Evolutionary conservation across 23 tunicate species (phyloP).

Genomic region (Ciona savignyi): DNA sequence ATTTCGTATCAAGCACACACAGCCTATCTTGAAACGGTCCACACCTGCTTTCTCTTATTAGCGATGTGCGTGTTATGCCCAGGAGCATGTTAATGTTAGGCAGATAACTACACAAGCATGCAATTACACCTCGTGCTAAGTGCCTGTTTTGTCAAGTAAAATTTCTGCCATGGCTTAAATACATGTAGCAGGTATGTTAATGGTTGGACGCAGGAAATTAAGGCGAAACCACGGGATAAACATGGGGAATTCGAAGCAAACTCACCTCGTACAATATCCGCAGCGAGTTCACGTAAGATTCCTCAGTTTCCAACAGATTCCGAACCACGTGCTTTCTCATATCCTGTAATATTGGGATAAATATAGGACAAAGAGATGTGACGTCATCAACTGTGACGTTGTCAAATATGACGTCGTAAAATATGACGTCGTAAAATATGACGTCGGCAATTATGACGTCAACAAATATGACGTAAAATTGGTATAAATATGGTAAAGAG

Average conservation of each 20-base stretch:
- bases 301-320: constrained; percentile 66
- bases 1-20: neutral
- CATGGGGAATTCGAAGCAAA: neutral
- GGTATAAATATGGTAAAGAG: too few species aligned
- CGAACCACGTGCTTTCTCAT: constrained; percentile 66
- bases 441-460: too few species aligned
- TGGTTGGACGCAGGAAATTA: neutral
- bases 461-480: too few species aligned
- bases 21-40: too few species aligned
- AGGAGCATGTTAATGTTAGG: neutral
- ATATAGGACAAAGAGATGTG: too few species aligned
- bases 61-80: neutral
- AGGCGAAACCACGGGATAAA: neutral
- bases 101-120: neutral
- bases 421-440: too few species aligned
- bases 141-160: neutral
- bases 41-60: neutral
- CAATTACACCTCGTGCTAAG: neutral
- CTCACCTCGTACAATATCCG: constrained; percentile 63
- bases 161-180: neutral
- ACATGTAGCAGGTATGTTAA: neutral
- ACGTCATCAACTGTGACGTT: too few species aligned
- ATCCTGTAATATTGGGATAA: too few species aligned
- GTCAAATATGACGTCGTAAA: too few species aligned
- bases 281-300: constrained; percentile 67